Evolutionary conservation across 23 tunicate species (phyloP).

Genomic region (Ciona savignyi): DNA sequence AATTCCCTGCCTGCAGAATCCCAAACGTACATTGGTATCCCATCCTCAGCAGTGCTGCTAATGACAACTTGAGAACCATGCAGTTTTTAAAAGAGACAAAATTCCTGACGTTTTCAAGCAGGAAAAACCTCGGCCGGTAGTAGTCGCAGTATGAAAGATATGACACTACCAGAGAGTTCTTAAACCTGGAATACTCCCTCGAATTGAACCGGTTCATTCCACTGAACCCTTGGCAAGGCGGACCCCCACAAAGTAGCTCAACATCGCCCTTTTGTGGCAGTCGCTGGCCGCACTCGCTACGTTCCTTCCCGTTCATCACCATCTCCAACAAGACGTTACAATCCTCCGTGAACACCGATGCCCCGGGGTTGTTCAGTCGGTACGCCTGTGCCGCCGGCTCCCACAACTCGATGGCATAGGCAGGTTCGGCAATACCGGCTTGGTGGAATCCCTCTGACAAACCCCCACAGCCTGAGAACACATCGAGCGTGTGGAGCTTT

Average conservation of each 20-base stretch:
- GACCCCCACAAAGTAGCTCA: constrained; percentile 86
- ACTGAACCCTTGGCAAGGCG: constrained; percentile 97
- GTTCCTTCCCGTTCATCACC: constrained; percentile 66
- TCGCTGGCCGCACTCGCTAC: constrained; percentile 58
- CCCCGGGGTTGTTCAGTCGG: constrained; percentile 78
- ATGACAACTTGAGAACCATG: constrained; percentile 62
- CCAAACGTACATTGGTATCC: constrained; percentile 93
- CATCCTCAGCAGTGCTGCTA: constrained; percentile 65
- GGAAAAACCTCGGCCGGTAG: constrained; percentile 74
- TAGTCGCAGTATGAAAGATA: constrained; percentile 89
- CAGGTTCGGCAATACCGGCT: constrained; percentile 80
- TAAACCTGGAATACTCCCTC: constrained; percentile 74
- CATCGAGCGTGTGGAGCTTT: constrained; percentile 64
- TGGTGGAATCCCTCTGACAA: constrained; percentile 91
- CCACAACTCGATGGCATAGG: constrained; percentile 73
- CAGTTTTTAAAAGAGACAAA: constrained; percentile 80
- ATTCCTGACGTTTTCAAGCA: constrained; percentile 80
- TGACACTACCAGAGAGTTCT: constrained; percentile 75
- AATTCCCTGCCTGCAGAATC: constrained; percentile 86
- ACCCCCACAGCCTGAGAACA: constrained; percentile 95
- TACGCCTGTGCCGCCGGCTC: constrained; percentile 87
- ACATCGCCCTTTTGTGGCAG: constrained; percentile 86
- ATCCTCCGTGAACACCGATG: constrained; percentile 84
- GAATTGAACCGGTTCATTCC: constrained; percentile 93
- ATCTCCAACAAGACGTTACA: constrained; percentile 60